Percentiles rank a stretch among this genome's conserved stretches.
These are phyloP conservation scores for Sitodiplosis mosellana DNA, from an alignment of 1,140 invertebrate genomes.

Conservation along the genomic window DNA sequence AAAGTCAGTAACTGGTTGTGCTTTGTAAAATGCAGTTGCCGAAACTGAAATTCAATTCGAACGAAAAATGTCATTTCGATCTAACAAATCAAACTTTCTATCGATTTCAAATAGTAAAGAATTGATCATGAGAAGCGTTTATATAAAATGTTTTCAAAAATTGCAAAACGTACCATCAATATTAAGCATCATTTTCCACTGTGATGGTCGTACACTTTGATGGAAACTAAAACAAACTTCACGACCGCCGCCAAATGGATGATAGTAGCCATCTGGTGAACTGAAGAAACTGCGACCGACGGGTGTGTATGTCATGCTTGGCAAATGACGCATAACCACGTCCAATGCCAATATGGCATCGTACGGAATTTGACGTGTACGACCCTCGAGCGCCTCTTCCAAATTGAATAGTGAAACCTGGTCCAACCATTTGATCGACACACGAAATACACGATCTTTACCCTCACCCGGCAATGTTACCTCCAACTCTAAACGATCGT, in stretches of 20 bases:
- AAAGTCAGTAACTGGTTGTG: slow-evolving; percentile 98
- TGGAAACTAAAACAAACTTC: slow-evolving; percentile 99
- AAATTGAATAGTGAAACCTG: slow-evolving; percentile 92
- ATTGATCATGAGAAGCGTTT: too few relatives aligned
- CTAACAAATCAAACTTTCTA: too few relatives aligned
- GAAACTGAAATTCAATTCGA: slow-evolving; percentile 63
- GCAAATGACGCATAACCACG: slow-evolving; percentile 97
- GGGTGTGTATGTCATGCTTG: slow-evolving; percentile 99
- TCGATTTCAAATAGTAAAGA: too few relatives aligned
- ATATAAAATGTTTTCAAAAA: too few relatives aligned
- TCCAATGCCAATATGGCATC: slow-evolving; percentile 95
- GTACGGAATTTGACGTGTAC: slow-evolving; percentile 87
- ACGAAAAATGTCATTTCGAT: too few relatives aligned
- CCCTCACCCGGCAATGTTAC: slow-evolving; percentile 95
- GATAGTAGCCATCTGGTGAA: slow-evolving; percentile 94
- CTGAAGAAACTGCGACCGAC: slow-evolving; percentile 99
- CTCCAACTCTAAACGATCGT: slow-evolving; percentile 90
- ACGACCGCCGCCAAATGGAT: slow-evolving; percentile 91
- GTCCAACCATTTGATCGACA: slow-evolving; percentile 95
- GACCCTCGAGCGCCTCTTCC: slow-evolving; percentile 94
- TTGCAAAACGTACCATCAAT: slow-evolving; percentile 97
- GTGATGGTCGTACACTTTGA: slow-evolving; percentile 95
- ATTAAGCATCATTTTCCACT: slow-evolving; percentile 99
- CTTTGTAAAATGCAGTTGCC: slow-evolving; percentile 99
- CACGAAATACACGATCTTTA: slow-evolving; percentile 95